Base-by-base conservation (phyloP, 1,140 invertebrate genomes). In the Euglossa dilemma region DNA sequence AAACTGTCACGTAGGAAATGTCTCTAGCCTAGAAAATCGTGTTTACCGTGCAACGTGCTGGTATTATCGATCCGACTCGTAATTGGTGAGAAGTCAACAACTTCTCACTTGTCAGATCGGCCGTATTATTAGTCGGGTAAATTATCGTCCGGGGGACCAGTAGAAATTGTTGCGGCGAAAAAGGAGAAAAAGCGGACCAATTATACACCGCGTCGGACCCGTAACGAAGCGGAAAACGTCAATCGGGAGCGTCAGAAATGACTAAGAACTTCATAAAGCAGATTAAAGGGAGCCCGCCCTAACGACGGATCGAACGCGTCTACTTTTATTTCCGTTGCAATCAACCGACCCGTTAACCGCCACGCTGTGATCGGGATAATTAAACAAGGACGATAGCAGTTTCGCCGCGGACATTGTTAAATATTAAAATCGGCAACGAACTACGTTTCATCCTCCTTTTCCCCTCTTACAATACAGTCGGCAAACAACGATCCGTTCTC, bases 291-390 rank as follows among this genome's bases (percentile, higher is more conserved):
- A 36, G 16, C 23, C 59, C 56, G 20, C 54, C 71, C 63, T 83
- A 59, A 14, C 23, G 57, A 71, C 67, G 75, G 72, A 83, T 59
- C 71, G 72, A 12, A 36, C 63, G 50, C 16, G 47, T 64, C 63
- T 63, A 83, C 80, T 63, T 69, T 76, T 83, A 72, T 82, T 56
- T 78, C 69, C 73, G 45, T n/a, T n/a, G 84, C 80, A 83, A 83
- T 85, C 84, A 83, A 36, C 59, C 57, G 69, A 28, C 59, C 0
- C 8, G n/a, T n/a, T 47, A n/a, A 16, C 11, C 47, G 50, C 57
- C 59, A 72, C 54, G 78, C 73, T 78, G 80, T 78, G 83, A 85
- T 84, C 74, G 59, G 61, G 81, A 85, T 78, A 85, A 85, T 85
- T 84, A 85, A 85, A 84, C 84, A 85, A 72, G 36, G 69, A 52